Evolutionary conservation across 2,888 invertebrate species (phyloP).

Genomic region (Apotomis betuletana): DNA sequence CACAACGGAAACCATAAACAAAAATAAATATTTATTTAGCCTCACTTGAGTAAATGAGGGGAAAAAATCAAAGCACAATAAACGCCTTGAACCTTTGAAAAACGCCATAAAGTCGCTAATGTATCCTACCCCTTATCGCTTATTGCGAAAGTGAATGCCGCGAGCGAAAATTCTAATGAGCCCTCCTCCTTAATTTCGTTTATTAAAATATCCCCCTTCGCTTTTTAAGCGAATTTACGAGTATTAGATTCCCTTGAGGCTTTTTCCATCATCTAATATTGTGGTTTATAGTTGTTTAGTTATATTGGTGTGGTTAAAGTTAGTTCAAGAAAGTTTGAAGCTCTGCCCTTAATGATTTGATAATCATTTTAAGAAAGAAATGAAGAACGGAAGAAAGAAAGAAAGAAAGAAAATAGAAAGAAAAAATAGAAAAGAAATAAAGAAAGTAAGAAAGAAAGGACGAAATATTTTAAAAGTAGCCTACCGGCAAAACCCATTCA

Average conservation of each 20-base stretch:
- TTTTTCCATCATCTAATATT: slow-evolving; percentile 15
- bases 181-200: slow-evolving; percentile 66
- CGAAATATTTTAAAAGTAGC: no score
- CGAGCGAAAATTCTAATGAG: slow-evolving; percentile 65
- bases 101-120: slow-evolving; percentile 41
- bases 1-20: slow-evolving; percentile 9
- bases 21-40: no score
- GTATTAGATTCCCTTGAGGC: slow-evolving; percentile 35
- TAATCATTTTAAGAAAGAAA: no score
- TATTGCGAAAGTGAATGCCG: slow-evolving; percentile 63
- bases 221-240: slow-evolving; percentile 32
- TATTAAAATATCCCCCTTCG: slow-evolving; percentile 60
- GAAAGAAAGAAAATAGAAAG: no score
- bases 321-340: no score
- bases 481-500: no score
- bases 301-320: neutral
- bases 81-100: neutral
- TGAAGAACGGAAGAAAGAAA: no score
- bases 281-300: neutral
- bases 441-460: no score
- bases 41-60: neutral
- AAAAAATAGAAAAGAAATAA: no score
- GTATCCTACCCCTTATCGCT: slow-evolving; percentile 53
- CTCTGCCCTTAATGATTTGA: no score
- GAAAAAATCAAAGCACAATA: neutral